These are phyloP conservation scores for Spatula clypeata DNA, from an alignment of 2,797 vertebrate species.

Conservation along the genomic window DNA sequence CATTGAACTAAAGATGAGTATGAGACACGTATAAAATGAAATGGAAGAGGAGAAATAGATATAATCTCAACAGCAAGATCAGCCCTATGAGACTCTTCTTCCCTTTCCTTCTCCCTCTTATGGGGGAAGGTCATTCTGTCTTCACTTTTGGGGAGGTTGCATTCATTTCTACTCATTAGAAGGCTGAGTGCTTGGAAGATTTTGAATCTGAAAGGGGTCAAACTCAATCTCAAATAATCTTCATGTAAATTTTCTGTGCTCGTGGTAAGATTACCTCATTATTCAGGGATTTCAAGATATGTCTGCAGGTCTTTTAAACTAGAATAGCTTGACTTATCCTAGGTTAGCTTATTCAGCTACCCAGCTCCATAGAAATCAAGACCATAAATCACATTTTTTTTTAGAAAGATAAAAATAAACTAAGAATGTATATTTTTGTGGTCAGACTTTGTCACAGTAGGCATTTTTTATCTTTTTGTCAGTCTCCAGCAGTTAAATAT, in stretches of 20 bases:
- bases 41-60: background rate
- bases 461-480: background rate
- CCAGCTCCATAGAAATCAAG: background rate
- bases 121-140: background rate
- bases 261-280: conserved; percentile 32
- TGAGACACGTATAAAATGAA: conserved; percentile 2
- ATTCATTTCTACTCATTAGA: background rate
- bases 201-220: conserved; percentile 21
- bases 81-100: background rate
- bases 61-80: background rate
- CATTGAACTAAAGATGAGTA: conserved; percentile 2
- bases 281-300: conserved; percentile 41
- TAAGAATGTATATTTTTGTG: background rate
- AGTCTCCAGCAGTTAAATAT: background rate
- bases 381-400: background rate
- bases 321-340: background rate
- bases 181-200: background rate
- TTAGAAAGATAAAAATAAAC: background rate
- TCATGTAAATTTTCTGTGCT: conserved; percentile 54
- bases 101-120: background rate
- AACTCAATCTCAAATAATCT: conserved; percentile 61
- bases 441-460: background rate
- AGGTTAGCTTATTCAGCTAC: background rate
- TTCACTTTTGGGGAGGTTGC: background rate
- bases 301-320: background rate